Evolutionary conservation across 2,797 vertebrate species (phyloP).

Genomic region (Schizothorax lantsangensis): DNA sequence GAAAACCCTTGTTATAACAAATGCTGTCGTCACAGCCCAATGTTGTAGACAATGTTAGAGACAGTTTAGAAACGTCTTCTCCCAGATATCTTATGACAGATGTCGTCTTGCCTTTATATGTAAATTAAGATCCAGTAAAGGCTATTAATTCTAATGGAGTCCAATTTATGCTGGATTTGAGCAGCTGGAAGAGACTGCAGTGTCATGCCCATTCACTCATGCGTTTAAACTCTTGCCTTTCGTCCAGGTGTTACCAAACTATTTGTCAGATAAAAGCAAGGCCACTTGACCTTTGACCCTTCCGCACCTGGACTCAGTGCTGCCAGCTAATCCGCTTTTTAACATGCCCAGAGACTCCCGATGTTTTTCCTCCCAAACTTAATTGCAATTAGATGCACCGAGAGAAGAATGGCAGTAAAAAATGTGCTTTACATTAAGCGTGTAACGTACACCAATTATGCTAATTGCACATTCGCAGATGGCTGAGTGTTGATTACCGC

Average conservation of each 20-base stretch:
- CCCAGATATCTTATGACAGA: slow-evolving; percentile 66
- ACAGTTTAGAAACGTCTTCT: slow-evolving; percentile 56
- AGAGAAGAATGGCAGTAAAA: slow-evolving; percentile 74
- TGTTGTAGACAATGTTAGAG: slow-evolving; percentile 3
- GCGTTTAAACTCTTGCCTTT: slow-evolving; percentile 67
- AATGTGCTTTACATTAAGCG: slow-evolving; percentile 79
- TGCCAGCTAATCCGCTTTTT: slow-evolving; percentile 70
- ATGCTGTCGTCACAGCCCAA: not conserved
- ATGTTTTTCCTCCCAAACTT: slow-evolving; percentile 60
- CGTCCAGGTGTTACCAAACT: slow-evolving; percentile 79
- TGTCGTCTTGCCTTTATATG: slow-evolving; percentile 71
- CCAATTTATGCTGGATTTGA: slow-evolving; percentile 80
- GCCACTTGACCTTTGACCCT: slow-evolving; percentile 76
- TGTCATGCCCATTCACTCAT: slow-evolving; percentile 73
- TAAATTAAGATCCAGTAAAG: slow-evolving; percentile 76
- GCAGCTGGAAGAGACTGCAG: slow-evolving; percentile 81
- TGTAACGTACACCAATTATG: slow-evolving; percentile 84
- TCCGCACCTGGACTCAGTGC: slow-evolving; percentile 77
- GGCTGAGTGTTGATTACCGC: slow-evolving; percentile 82
- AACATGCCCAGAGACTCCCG: slow-evolving; percentile 59
- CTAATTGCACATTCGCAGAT: slow-evolving; percentile 82
- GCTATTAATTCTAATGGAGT: slow-evolving; percentile 84
- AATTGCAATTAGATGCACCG: slow-evolving; percentile 72
- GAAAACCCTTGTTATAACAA: not conserved
- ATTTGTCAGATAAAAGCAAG: slow-evolving; percentile 73